phyloP scores from a whole-genome alignment of 2,797 vertebrate species.

The Luscinia megarhynchos region DNA sequence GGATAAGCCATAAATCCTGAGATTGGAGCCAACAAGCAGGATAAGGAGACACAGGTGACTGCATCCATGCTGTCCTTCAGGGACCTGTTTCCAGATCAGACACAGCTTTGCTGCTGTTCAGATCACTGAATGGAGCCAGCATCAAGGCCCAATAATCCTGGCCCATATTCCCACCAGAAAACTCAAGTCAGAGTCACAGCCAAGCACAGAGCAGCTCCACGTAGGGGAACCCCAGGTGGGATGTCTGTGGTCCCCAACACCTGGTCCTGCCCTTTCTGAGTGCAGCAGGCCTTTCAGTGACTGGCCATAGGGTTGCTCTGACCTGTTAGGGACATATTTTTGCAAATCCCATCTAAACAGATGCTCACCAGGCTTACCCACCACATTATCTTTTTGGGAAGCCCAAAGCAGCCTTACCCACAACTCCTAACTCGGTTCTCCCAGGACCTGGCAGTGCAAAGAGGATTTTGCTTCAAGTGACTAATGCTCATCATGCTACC shows the following conservation, averaged over 20 bases:
- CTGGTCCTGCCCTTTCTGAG: background rate
- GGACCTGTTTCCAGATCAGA: background rate
- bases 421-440: background rate
- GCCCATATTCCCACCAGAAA: background rate
- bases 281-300: background rate
- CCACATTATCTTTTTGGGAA: background rate
- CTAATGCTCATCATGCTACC: background rate
- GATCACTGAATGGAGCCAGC: background rate
- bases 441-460: background rate
- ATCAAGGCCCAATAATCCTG: background rate
- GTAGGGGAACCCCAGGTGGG: rapidly evolving
- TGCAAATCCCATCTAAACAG: background rate
- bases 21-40: background rate
- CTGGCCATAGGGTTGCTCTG: background rate
- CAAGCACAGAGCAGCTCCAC: background rate
- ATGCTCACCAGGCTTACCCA: background rate
- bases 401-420: background rate
- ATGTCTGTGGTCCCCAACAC: background rate
- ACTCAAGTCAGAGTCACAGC: background rate
- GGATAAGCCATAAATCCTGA: background rate
- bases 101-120: background rate
- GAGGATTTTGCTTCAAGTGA: background rate
- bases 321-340: background rate
- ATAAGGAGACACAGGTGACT: rapidly evolving
- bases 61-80: background rate